Percentiles rank a stretch among this genome's conserved stretches.
These are phyloP conservation scores for Notodonta ziczac DNA, from an alignment of 2,888 invertebrate species.

Conservation along the genomic window DNA sequence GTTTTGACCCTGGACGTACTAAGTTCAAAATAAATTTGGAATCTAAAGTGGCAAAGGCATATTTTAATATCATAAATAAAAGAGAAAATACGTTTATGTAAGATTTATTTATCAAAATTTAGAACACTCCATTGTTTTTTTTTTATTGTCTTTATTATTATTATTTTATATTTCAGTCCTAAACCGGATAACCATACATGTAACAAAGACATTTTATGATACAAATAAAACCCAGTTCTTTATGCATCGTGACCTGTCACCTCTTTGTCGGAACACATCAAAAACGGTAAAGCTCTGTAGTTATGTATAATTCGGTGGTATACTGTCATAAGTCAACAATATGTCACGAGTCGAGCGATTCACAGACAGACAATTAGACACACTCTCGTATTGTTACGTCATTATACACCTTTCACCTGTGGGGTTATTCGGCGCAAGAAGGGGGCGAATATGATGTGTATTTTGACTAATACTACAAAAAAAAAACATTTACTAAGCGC, in stretches of 20 bases:
- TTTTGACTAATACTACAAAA: too few species aligned
- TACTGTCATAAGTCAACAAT: conserved; percentile 48
- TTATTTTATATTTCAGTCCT: too few species aligned
- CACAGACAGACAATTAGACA: conserved; percentile 39
- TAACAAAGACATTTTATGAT: too few species aligned
- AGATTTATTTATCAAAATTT: too few species aligned
- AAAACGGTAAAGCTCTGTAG: not conserved
- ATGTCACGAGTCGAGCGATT: conserved; percentile 34
- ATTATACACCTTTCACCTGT: conserved; percentile 55
- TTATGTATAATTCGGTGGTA: not conserved
- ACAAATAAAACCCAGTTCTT: too few species aligned
- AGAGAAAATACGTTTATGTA: too few species aligned
- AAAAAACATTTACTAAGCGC: too few species aligned
- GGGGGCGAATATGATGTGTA: conserved; percentile 10
- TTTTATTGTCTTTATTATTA: too few species aligned
- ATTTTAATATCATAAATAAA: too few species aligned
- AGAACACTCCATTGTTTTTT: not conserved
- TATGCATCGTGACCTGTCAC: too few species aligned
- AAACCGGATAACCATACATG: too few species aligned
- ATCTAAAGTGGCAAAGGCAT: not conserved
- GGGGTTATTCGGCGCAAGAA: conserved; percentile 19
- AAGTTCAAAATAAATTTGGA: not conserved
- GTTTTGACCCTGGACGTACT: not conserved
- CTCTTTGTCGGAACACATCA: too few species aligned
- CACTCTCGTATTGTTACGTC: conserved; percentile 39